Evolutionary conservation across 1,140 invertebrate genomes (phyloP).

Genomic region (Temnothorax nylanderi): DNA sequence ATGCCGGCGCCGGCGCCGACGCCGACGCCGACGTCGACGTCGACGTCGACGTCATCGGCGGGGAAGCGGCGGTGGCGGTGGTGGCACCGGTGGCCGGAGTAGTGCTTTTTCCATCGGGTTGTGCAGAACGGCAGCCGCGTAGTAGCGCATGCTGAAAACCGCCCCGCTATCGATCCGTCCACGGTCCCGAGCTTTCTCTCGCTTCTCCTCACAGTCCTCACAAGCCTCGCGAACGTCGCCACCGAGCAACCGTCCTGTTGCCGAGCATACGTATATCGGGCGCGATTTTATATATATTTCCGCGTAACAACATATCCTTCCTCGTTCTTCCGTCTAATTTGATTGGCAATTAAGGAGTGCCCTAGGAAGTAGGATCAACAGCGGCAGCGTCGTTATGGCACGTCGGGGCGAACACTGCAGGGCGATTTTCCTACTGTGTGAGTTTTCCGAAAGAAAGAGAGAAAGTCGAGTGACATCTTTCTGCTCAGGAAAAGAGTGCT

Average conservation of each 20-base stretch:
- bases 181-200: conserved; percentile 60
- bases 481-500: not conserved
- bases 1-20: conserved; percentile 4
- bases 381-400: conserved; percentile 54
- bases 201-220: conserved; percentile 65
- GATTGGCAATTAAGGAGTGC: not conserved
- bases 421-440: conserved; percentile 68
- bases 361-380: not conserved
- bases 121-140: conserved; percentile 19
- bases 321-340: not conserved
- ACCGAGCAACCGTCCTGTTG: conserved; percentile 49
- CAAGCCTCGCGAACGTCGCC: conserved; percentile 70
- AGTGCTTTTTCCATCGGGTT: conserved; percentile 7
- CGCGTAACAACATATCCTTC: not conserved
- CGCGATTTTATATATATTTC: conserved; percentile 12
- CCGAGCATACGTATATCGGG: not conserved
- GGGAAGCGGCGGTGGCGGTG: not conserved
- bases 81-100: conserved; percentile 22
- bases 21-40: conserved; percentile 2
- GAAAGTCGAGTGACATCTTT: not conserved
- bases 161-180: conserved; percentile 70
- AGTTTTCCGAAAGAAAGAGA: conserved; percentile 40
- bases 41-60: conserved; percentile 38
- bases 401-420: conserved; percentile 55
- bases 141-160: conserved; percentile 74